Base-by-base conservation (phyloP, 30 jellyfish, hydroid and myxozoan genomes). In the Turritopsis rubra region DNA sequence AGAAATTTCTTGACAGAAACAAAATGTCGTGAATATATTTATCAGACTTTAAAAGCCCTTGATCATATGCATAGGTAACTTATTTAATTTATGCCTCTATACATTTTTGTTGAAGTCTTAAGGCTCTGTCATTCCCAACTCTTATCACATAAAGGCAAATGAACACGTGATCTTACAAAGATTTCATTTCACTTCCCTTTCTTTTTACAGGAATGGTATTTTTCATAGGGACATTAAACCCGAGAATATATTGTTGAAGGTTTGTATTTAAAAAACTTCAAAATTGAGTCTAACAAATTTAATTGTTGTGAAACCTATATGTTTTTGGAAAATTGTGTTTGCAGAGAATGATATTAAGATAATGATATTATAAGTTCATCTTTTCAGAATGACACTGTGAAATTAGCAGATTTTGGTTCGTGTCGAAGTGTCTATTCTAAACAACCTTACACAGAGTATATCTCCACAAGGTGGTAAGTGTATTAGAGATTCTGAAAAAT, bases 11-110 rank as follows among this genome's bases (percentile, higher is more conserved):
- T 90, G 75, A 92, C 97, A 27, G 97, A 90, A 68, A 81, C 91
- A 70, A 86, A 90, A 70, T 90, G 97, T 75, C 78, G 78, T 28
- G 82, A 79, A 70, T 90, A 90, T 84, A 90, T 86, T 25, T 90
- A 90, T 84, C 97, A 90, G 86, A 86, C 90, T 4, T 80, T 90
- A 0, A 82, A 90, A 83, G 97, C 95, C 52, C 89, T 90, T 5
- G 97, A 90, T 65, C 97, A 90, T 81, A 90, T 90, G 97, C 97
- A 90, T 83, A 82, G 97, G 97, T 89, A 84, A 29, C 18, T 4
- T 41, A 13, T 3, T 41, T 29, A 17, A 13, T 23, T 74, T 29
- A n/a, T 23, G 80, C 28, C 20, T 16, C 19, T 16, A 23, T 17
- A 71, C 0, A 21, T 72, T 72, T 18, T 0, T 1, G 19, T 72